Conservation (phyloP, 2,888 invertebrate species). For the Craniophora ligustri region DNA sequence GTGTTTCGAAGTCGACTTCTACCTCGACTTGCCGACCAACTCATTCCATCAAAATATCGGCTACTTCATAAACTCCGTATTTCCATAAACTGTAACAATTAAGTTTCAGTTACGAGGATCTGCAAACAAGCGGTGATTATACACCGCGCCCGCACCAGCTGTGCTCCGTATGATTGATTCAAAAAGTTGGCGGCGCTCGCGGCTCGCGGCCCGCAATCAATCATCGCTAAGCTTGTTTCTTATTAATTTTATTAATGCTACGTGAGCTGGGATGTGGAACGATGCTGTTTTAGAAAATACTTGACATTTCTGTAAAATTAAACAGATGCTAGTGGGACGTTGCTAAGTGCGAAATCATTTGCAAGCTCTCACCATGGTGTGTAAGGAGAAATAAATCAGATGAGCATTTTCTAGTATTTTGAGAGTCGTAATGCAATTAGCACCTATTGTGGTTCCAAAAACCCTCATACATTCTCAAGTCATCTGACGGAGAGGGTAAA, state of each 20-base stretch:
- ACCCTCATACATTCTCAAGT: too few species aligned
- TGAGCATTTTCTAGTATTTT: too few species aligned
- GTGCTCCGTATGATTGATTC: conserved; percentile 53
- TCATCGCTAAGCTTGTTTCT: conserved; percentile 49
- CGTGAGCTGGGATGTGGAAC: conserved; percentile 22
- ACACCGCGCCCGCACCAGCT: conserved; percentile 38
- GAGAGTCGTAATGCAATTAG: too few species aligned
- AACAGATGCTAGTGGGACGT: not conserved
- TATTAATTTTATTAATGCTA: conserved; percentile 47
- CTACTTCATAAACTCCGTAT: conserved; percentile 1
- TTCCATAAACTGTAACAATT: conserved; percentile 40
- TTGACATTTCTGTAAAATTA: conserved; percentile 15
- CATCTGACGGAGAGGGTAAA: too few species aligned
- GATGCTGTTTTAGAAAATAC: conserved; percentile 7
- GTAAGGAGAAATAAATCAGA: too few species aligned
- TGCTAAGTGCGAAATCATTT: not conserved
- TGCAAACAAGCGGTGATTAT: conserved; percentile 43
- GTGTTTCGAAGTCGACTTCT: too few species aligned
- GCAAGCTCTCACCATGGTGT: too few species aligned
- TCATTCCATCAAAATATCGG: too few species aligned
- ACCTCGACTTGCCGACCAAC: too few species aligned
- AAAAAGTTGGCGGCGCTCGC: conserved; percentile 55
- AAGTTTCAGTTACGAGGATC: conserved; percentile 23
- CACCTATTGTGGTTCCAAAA: too few species aligned
- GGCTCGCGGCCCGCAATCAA: conserved; percentile 46